Evolutionary conservation across 2,797 vertebrate genomes (phyloP).

Genomic region (Dicrostonyx torquatus): DNA sequence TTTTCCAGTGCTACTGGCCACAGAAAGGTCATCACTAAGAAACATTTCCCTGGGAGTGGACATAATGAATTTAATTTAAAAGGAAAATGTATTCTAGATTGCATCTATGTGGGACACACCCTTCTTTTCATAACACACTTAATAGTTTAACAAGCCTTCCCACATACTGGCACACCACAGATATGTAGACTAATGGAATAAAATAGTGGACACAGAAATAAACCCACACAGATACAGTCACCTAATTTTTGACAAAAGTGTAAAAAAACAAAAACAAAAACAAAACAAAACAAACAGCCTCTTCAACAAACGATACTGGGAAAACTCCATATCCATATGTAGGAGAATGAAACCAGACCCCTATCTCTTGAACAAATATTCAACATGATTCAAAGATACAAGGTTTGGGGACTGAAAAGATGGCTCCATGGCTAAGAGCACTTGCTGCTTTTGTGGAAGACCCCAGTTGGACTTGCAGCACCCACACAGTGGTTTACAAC

Average conservation of each 20-base stretch:
- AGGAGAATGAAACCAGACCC: background rate
- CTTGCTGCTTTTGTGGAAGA: too few species aligned
- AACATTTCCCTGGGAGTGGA: background rate
- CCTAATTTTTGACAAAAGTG: background rate
- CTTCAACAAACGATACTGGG: background rate
- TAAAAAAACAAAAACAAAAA: background rate
- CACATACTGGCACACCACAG: background rate
- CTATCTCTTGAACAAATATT: background rate
- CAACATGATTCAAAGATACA: background rate
- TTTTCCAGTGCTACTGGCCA: background rate
- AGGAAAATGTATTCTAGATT: background rate
- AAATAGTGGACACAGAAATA: background rate
- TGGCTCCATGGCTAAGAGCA: background rate
- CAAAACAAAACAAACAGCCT: background rate
- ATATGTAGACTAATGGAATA: background rate
- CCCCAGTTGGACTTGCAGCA: background rate
- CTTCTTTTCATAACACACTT: background rate
- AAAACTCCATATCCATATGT: background rate
- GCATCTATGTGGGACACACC: background rate
- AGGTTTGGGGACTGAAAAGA: background rate
- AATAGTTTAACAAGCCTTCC: background rate
- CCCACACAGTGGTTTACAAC: too few species aligned
- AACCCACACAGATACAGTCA: background rate
- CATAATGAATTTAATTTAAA: background rate
- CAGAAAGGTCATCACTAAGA: constrained; percentile 41